Conservation (phyloP, 2,888 invertebrate genomes). For the Odontothrips loti region DNA sequence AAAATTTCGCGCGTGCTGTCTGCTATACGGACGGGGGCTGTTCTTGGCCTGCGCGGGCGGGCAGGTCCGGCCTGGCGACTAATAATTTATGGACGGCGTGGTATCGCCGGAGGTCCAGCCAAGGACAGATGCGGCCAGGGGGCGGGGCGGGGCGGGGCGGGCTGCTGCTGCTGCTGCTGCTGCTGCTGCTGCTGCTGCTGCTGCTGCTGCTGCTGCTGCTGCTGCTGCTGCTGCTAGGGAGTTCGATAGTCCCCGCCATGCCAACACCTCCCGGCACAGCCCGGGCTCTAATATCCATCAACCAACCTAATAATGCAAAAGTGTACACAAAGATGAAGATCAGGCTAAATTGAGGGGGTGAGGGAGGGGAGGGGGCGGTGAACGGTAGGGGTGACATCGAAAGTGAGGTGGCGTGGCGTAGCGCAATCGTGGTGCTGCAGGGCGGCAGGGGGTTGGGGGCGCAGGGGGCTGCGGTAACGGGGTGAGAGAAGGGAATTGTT, state of each 20-base stretch:
- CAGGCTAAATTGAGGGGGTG: constrained; percentile 20
- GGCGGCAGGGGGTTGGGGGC: neutral
- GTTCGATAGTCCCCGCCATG: too few relatives aligned
- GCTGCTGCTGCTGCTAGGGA: too few relatives aligned
- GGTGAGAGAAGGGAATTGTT: constrained; percentile 7
- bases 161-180: too few relatives aligned
- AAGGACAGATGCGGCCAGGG: neutral
- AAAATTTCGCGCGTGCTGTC: too few relatives aligned
- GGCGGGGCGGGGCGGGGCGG: neutral
- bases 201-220: too few relatives aligned
- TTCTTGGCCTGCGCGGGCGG: neutral
- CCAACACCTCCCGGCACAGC: neutral
- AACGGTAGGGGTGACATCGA: neutral
- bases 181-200: too few relatives aligned
- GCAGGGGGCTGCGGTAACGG: neutral
- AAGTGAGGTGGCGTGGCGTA: neutral
- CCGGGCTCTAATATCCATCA: constrained; percentile 8
- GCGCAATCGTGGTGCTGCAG: neutral
- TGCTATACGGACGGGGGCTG: too few relatives aligned
- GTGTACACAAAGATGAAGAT: constrained; percentile 26
- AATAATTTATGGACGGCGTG: neutral
- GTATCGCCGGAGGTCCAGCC: neutral
- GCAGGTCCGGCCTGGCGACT: neutral
- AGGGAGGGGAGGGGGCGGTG: neutral
- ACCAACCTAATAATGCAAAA: constrained; percentile 25